Evolutionary conservation across 1,140 invertebrate species (phyloP), one percentile per base, ranked within the genome.

Genomic region (Dryas iulia): DNA sequence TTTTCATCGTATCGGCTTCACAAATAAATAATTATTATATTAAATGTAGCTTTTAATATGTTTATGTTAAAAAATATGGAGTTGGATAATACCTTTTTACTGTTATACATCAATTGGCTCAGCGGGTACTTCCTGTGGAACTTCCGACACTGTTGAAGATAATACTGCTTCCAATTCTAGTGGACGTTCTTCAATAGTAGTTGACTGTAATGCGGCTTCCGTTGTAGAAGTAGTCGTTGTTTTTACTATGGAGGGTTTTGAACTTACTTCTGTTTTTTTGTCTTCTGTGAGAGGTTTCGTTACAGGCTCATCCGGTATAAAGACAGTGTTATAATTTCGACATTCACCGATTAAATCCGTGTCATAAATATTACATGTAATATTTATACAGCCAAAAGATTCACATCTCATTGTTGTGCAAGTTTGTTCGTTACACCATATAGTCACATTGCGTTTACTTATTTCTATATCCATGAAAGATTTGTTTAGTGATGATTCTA

Each of bases 311-410:
- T 82, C 81, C 0, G 78, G 79, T 60, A 81, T 77, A 1, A 67
- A 12, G 33, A 78, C 52, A 33, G 75, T 86, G 52, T 85, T 88
- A 72, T 87, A 92, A 59, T 86, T 82, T 35, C 87, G 82, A 74
- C 92, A 92, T 72, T 92, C 83, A 10, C 92, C 92, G 18, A 69
- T 86, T 56, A 92, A 76, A 73, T 92, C 81, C 0, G 92, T 92
- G 47, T 92, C 92, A 68, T 92, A 92, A 64, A 92, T 89, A 56
- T 84, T 92, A 66, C 92, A 92, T 2, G 86, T 88, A 24, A 84
- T 77, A 31, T 89, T 88, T 0, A 67, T 73, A 69, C 92, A 92
- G 3, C 84, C 83, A 31, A 74, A 72, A 60, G 78, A 84, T 39
- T 85, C 78, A 66, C 90, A 91, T 64, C 79, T 88, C 73, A 84